These are phyloP conservation scores for Xenopus petersii DNA, from an alignment of 2,797 vertebrate genomes.

Conservation along the genomic window DNA sequence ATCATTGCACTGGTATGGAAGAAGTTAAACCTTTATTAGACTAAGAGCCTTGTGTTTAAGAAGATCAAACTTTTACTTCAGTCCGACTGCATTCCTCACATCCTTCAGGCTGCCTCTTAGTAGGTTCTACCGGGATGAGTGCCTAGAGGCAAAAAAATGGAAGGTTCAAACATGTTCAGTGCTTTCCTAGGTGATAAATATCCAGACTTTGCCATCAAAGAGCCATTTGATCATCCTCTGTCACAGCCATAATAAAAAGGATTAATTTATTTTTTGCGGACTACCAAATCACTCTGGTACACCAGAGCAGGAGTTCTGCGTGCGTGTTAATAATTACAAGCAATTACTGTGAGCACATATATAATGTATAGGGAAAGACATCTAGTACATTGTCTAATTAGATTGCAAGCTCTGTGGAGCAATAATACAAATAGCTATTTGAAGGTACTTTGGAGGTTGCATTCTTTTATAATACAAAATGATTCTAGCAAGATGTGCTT, in stretches of 20 bases:
- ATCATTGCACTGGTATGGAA: not conserved
- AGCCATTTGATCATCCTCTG: conserved; percentile 65
- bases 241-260: conserved; percentile 61
- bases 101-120: not conserved
- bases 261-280: conserved; percentile 63
- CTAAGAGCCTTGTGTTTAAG: conserved; percentile 19
- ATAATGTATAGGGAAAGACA: conserved; percentile 18
- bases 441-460: not conserved
- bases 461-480: not conserved
- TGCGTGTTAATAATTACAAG: conserved; percentile 59
- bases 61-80: conserved; percentile 1
- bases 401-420: conserved; percentile 34
- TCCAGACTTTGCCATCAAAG: conserved; percentile 63
- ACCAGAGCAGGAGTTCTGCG: conserved; percentile 54
- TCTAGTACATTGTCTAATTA: not conserved
- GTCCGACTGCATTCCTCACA: rapidly evolving
- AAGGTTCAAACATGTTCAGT: conserved; percentile 55
- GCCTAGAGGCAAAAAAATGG: conserved; percentile 31
- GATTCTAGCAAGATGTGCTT: not conserved
- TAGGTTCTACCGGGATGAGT: conserved; percentile 51
- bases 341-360: conserved; percentile 52
- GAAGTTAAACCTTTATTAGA: not conserved
- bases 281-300: conserved; percentile 60
- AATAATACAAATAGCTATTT: not conserved
- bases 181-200: conserved; percentile 59